Evolutionary conservation across 2,888 invertebrate genomes (phyloP).

Genomic region (Graphium colonna): DNA sequence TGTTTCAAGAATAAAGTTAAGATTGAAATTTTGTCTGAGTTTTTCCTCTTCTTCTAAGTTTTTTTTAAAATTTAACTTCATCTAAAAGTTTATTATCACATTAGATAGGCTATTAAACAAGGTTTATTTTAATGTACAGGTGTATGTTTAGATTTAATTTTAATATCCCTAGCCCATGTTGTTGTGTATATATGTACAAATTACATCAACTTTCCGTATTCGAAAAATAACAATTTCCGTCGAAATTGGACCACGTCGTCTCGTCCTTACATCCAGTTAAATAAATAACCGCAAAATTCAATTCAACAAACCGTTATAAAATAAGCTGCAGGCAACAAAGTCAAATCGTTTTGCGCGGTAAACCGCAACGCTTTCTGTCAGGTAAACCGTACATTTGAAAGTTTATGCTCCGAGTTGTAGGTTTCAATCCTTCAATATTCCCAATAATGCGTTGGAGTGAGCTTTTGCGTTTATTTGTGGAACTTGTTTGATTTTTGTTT

Average conservation of each 20-base stretch:
- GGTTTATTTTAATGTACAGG: no score
- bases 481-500: slow-evolving; percentile 53
- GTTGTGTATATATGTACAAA: no score
- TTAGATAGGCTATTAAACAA: no score
- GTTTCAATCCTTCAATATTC: slow-evolving; percentile 56
- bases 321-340: slow-evolving; percentile 73
- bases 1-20: no score
- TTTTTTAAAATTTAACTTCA: no score
- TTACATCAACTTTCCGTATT: slow-evolving; percentile 1
- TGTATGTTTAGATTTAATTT: no score
- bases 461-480: slow-evolving; percentile 50
- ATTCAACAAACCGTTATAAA: slow-evolving; percentile 77
- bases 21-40: no score
- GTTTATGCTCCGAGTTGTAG: slow-evolving; percentile 58
- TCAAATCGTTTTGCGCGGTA: slow-evolving; percentile 76
- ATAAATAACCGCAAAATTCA: slow-evolving; percentile 80
- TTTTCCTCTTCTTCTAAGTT: no score
- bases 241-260: slow-evolving; percentile 33
- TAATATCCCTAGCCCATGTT: no score
- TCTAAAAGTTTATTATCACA: no score
- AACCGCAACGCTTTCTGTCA: slow-evolving; percentile 70
- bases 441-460: slow-evolving; percentile 43
- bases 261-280: slow-evolving; percentile 59
- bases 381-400: slow-evolving; percentile 69
- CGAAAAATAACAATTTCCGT: slow-evolving; percentile 11